Percentiles rank a stretch among this genome's conserved stretches.
Evolutionary conservation across 2,797 vertebrate species (phyloP).

Genomic region (Trachops cirrhosus): DNA sequence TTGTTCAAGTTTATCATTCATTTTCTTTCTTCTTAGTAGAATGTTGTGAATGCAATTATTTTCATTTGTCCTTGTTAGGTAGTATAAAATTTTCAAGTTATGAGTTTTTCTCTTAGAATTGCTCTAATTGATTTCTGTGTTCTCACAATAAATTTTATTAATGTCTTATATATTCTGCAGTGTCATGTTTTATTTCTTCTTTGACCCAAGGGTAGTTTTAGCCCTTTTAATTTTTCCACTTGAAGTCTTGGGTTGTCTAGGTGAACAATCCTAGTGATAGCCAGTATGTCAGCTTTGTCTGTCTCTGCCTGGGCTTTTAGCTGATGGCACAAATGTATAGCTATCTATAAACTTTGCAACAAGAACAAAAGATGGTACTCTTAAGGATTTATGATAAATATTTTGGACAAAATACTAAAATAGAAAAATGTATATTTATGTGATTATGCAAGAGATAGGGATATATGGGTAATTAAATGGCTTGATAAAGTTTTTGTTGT

Average conservation of each 20-base stretch:
- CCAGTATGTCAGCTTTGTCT: not conserved
- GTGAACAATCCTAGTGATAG: not conserved
- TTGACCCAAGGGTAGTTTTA: not conserved
- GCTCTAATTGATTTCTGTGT: not conserved
- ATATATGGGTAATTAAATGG: not conserved
- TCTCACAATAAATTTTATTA: not conserved
- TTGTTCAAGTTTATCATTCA: not conserved
- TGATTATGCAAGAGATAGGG: not conserved
- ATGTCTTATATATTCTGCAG: not conserved
- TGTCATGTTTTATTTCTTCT: not conserved
- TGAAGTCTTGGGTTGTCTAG: not conserved
- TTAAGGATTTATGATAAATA: not conserved
- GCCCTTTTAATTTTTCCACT: not conserved
- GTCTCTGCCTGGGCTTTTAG: not conserved
- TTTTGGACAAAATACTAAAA: not conserved
- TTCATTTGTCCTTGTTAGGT: constrained; percentile 8
- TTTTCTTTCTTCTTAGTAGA: not conserved
- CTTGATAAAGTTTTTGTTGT: not conserved
- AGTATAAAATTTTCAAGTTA: not conserved
- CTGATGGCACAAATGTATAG: not conserved
- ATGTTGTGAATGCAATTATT: not conserved
- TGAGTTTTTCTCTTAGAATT: not conserved
- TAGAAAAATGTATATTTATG: not conserved
- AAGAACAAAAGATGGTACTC: not conserved
- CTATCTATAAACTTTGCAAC: not conserved